A percentile compares a stretch with the other conserved stretches of the same genome.
These are phyloP conservation scores for Corythucha ciliata DNA, from an alignment of 2,888 invertebrate species.

Conservation along the genomic window DNA sequence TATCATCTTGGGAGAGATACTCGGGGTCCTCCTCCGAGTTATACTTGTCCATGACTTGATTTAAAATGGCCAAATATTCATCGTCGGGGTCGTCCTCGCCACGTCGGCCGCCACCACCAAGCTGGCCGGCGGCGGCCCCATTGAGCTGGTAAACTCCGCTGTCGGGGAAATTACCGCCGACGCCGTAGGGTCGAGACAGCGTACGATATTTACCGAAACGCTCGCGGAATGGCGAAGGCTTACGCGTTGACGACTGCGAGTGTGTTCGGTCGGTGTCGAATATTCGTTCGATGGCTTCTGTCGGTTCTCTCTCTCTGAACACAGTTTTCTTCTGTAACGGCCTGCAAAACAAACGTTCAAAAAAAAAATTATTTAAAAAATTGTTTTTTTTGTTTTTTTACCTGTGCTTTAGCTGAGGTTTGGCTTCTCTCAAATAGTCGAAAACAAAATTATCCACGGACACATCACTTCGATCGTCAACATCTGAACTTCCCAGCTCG, in stretches of 20 bases:
- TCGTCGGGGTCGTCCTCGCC: constrained; percentile 42
- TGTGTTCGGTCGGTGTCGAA: constrained; percentile 23
- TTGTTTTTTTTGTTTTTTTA: neutral
- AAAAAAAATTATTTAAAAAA: neutral
- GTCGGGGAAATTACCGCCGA: no score
- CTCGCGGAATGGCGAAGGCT: constrained; percentile 35
- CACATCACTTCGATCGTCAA: constrained; percentile 12
- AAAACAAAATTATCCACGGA: constrained; percentile 33
- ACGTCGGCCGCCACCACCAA: constrained; percentile 22
- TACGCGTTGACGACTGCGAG: constrained; percentile 17
- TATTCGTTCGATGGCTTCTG: constrained; percentile 23
- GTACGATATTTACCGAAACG: no score
- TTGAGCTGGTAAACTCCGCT: no score
- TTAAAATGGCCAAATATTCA: constrained; percentile 48
- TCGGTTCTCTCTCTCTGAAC: constrained; percentile 36
- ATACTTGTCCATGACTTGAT: constrained; percentile 51
- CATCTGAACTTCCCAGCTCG: constrained; percentile 25
- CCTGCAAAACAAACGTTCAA: neutral
- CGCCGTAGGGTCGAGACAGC: constrained; percentile 28
- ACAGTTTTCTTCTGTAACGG: constrained; percentile 29
- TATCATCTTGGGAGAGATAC: constrained; percentile 34
- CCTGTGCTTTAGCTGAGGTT: neutral
- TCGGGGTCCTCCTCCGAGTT: constrained; percentile 41
- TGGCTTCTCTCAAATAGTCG: constrained; percentile 31
- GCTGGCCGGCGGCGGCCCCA: no score